Percentiles rank a stretch among this genome's conserved stretches.
phyloP scores from a whole-genome alignment of 2,113 vertebrate genomes.

The Rhinichthys klamathensis region DNA sequence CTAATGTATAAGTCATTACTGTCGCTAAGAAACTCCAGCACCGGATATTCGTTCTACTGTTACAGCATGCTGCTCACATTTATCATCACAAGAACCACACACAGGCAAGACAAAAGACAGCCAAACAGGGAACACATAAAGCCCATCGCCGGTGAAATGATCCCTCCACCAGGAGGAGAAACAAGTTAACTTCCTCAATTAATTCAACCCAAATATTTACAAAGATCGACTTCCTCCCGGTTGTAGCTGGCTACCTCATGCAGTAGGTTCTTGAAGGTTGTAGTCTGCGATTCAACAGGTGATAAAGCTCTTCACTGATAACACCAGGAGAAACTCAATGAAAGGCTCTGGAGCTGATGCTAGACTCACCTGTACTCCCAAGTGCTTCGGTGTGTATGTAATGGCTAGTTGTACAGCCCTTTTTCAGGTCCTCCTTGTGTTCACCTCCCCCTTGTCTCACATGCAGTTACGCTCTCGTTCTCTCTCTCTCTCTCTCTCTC shows the following conservation, averaged over 20 bases:
- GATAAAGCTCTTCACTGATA: constrained; percentile 7
- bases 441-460: constrained; percentile 45
- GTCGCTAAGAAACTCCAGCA: constrained; percentile 65
- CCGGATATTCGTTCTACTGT: constrained; percentile 67
- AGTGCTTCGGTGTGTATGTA: constrained; percentile 42
- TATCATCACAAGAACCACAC: constrained; percentile 33
- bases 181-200: constrained; percentile 25
- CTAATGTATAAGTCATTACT: constrained; percentile 59
- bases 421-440: constrained; percentile 67
- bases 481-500: constrained; percentile 49
- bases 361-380: constrained; percentile 61
- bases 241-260: background rate
- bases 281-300: constrained; percentile 35
- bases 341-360: background rate
- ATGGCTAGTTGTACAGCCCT: constrained; percentile 64
- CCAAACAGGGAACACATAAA: constrained; percentile 8
- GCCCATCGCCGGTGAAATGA: background rate
- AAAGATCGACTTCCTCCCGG: background rate
- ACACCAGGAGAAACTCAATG: background rate
- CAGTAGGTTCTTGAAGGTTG: background rate
- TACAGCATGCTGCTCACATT: constrained; percentile 57
- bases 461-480: constrained; percentile 39
- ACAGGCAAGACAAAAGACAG: constrained; percentile 15
- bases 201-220: constrained; percentile 32
- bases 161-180: background rate